Evolutionary conservation across 2,888 invertebrate genomes (phyloP).

Genomic region (Pristionchus mayeri): DNA sequence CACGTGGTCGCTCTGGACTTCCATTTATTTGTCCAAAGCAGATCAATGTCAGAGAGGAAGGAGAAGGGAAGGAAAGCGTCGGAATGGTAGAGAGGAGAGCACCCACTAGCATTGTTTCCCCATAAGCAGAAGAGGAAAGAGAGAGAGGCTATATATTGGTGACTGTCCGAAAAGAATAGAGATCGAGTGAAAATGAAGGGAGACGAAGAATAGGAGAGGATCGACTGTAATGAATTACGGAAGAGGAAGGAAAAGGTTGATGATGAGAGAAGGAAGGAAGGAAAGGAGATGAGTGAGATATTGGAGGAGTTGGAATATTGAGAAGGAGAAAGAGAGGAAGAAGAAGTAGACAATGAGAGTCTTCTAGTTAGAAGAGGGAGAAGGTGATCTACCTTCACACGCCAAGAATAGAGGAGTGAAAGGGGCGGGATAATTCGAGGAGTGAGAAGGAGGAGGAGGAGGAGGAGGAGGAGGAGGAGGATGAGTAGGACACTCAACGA

Average conservation of each 20-base stretch:
- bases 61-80: neutral
- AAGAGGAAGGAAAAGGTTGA: neutral
- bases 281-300: neutral
- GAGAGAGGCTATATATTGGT: neutral
- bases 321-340: neutral
- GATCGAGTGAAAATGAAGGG: neutral
- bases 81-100: neutral
- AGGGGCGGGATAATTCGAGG: neutral
- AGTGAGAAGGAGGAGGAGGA: neutral
- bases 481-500: neutral
- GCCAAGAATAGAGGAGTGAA: neutral
- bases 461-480: neutral
- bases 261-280: neutral
- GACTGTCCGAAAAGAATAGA: neutral
- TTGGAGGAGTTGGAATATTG: neutral
- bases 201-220: neutral
- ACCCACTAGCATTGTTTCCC: neutral
- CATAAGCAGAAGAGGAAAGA: neutral
- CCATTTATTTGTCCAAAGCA: conserved; percentile 7
- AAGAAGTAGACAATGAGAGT: neutral
- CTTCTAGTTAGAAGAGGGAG: neutral
- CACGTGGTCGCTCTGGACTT: neutral
- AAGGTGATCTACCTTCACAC: neutral
- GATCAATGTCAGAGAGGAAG: neutral
- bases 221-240: neutral